Conservation (phyloP, 2,113 vertebrate species). For the Paratilapia polleni region DNA sequence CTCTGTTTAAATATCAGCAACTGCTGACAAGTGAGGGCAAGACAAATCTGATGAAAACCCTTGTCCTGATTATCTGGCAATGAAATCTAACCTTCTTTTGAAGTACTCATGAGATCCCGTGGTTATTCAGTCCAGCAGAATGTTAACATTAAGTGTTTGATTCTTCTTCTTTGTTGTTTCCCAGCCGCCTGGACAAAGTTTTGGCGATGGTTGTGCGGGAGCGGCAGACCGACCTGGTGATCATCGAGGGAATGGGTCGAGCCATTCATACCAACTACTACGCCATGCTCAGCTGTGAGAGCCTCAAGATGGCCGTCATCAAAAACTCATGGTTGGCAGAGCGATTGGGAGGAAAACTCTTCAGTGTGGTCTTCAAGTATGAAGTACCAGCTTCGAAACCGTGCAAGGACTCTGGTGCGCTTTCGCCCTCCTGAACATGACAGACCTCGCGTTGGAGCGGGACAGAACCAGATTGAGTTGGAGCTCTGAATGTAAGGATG, state of each 20-base stretch:
- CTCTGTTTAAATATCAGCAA: too few species aligned
- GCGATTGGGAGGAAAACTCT: conserved; percentile 93
- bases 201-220: conserved; percentile 89
- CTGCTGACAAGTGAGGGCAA: not conserved
- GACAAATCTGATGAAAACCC: not conserved
- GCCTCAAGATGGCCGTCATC: conserved; percentile 96
- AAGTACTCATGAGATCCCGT: too few species aligned
- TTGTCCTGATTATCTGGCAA: not conserved
- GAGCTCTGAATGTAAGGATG: conserved; percentile 52
- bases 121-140: too few species aligned
- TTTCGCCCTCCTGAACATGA: not conserved
- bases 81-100: too few species aligned
- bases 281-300: conserved; percentile 90
- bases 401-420: conserved; percentile 37
- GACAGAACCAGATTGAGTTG: not conserved
- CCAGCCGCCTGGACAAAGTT: conserved; percentile 93
- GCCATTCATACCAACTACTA: conserved; percentile 98
- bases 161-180: not conserved
- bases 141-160: not conserved
- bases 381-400: conserved; percentile 82
- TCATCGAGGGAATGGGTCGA: conserved; percentile 98
- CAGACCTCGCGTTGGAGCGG: not conserved
- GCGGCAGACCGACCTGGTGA: conserved; percentile 89
- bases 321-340: conserved; percentile 99
- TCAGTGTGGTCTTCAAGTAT: conserved; percentile 98